These are phyloP conservation scores for Agrochola litura DNA, from an alignment of 2,888 invertebrate genomes.

Conservation along the genomic window DNA sequence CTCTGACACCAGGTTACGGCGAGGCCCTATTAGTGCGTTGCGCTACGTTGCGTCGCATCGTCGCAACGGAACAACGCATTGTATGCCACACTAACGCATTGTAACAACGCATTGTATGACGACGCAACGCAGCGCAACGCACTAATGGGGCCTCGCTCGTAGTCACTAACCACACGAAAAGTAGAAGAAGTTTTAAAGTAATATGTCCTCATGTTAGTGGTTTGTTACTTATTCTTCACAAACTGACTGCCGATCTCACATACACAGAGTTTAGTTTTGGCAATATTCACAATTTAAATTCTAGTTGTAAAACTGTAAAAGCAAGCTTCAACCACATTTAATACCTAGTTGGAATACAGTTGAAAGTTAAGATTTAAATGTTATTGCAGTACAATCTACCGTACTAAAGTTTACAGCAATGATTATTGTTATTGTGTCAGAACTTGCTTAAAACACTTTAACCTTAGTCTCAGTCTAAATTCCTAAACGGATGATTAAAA, in stretches of 20 bases:
- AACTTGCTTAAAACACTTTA: constrained; percentile 52
- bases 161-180: too few relatives aligned
- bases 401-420: constrained; percentile 34
- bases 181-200: too few relatives aligned
- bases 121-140: too few relatives aligned
- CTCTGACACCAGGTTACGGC: too few relatives aligned
- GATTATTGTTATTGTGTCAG: constrained; percentile 54
- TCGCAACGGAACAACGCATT: too few relatives aligned
- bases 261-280: not conserved
- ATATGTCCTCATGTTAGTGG: not conserved
- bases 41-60: too few relatives aligned
- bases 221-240: not conserved
- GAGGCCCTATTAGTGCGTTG: too few relatives aligned
- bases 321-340: constrained; percentile 22
- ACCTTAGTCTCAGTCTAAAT: constrained; percentile 44
- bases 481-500: constrained; percentile 50
- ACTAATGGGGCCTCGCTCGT: too few relatives aligned
- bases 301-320: constrained; percentile 26
- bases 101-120: too few relatives aligned
- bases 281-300: constrained; percentile 11
- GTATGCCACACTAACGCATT: too few relatives aligned
- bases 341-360: constrained; percentile 27
- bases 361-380: constrained; percentile 54
- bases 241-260: not conserved
- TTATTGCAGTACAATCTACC: constrained; percentile 45